Evolutionary conservation across 2,113 vertebrate genomes (phyloP).

Genomic region (Sapayoa aenigma): DNA sequence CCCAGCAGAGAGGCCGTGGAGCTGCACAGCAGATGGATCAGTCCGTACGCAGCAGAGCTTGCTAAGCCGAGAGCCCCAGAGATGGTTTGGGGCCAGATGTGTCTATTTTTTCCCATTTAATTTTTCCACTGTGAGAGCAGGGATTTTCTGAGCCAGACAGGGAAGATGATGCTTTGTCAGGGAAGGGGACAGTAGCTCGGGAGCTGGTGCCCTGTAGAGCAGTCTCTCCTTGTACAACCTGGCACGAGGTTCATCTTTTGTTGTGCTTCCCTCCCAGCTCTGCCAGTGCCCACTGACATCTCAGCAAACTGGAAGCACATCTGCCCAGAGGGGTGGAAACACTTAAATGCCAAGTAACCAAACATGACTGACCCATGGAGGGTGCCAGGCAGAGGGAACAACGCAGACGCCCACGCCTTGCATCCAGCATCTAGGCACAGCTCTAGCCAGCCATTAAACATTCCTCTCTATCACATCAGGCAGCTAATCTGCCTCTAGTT

Average conservation of each 20-base stretch:
- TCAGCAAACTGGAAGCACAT: not conserved
- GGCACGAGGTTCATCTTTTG: not conserved
- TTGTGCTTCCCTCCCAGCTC: not conserved
- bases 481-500: not conserved
- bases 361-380: not conserved
- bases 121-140: not conserved
- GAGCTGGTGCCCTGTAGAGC: fast-evolving
- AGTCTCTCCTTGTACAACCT: not conserved
- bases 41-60: not conserved
- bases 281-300: not conserved
- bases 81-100: not conserved
- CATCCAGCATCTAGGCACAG: not conserved
- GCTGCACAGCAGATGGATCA: not conserved
- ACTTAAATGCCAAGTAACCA: not conserved
- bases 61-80: not conserved
- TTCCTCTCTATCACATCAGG: not conserved
- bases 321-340: not conserved
- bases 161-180: not conserved
- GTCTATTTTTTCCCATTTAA: not conserved
- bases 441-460: not conserved
- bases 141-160: not conserved
- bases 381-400: not conserved
- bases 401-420: not conserved
- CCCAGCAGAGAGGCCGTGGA: not conserved
- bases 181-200: not conserved